Percentiles rank a stretch among this genome's conserved stretches.
phyloP scores from a whole-genome alignment of 2,888 invertebrate species.

The Acrobasis suavella region DNA sequence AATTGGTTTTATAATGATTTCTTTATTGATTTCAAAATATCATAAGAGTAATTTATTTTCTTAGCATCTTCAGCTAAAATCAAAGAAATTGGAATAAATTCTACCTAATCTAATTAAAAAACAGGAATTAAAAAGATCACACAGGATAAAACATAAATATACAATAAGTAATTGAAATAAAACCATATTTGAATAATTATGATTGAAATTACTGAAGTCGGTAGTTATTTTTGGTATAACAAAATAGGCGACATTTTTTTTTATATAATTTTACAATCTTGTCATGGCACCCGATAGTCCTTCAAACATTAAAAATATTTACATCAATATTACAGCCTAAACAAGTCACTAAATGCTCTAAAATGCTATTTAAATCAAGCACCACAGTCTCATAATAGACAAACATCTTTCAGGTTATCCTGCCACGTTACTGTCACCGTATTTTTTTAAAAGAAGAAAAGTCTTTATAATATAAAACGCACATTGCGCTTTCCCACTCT shows the following conservation, averaged over 20 bases:
- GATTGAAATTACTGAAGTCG: conserved; percentile 23
- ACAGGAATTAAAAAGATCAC: conserved; percentile 33
- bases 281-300: conserved; percentile 61
- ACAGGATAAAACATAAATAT: conserved; percentile 29
- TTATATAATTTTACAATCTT: conserved; percentile 34
- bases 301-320: conserved; percentile 49
- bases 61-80: conserved; percentile 33
- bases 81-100: conserved; percentile 39
- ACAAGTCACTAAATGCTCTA: conserved; percentile 73
- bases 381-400: conserved; percentile 51
- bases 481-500: background rate
- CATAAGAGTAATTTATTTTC: conserved; percentile 32
- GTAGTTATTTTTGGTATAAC: conserved; percentile 29
- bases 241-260: conserved; percentile 26
- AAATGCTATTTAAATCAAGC: conserved; percentile 68
- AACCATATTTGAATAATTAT: background rate
- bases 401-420: conserved; percentile 25
- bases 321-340: conserved; percentile 48
- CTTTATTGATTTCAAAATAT: conserved; percentile 38
- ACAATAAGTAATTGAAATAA: conserved; percentile 29
- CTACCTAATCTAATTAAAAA: conserved; percentile 43
- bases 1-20: conserved; percentile 30
- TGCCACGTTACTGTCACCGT: conserved; percentile 21
- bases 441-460: conserved; percentile 16
- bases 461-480: background rate